A percentile compares a stretch with the other conserved stretches of the same genome.
Conservation (phyloP, 2,888 invertebrate species). For the Xanthorhoe spadicearia region DNA sequence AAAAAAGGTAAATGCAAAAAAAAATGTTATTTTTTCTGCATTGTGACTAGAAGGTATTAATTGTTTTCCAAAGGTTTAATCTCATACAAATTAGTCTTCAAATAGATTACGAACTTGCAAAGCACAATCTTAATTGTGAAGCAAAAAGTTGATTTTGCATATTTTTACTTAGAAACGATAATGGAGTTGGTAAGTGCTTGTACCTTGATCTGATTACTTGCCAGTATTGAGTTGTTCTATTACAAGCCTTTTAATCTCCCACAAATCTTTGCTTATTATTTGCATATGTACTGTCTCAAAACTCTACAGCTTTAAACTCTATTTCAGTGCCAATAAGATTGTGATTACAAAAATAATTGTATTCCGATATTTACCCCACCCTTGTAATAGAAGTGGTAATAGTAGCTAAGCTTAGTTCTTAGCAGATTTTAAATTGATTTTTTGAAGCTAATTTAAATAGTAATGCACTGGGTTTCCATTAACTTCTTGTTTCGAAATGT, state of each 20-base stretch:
- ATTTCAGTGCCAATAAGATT: not conserved
- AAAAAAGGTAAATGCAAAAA: no score
- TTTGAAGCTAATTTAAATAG: slow-evolving; percentile 28
- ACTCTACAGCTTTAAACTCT: slow-evolving; percentile 3
- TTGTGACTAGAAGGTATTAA: no score
- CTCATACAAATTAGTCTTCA: no score
- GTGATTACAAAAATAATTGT: not conserved
- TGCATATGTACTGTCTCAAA: not conserved
- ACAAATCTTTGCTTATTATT: slow-evolving; percentile 12
- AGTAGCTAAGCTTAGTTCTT: slow-evolving; percentile 49
- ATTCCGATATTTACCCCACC: not conserved
- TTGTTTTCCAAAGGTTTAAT: no score
- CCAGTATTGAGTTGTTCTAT: slow-evolving; percentile 21
- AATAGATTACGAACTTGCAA: no score
- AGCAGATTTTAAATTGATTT: slow-evolving; percentile 31
- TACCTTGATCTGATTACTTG: slow-evolving; percentile 3
- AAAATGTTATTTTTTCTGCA: no score
- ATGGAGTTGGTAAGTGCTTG: not conserved
- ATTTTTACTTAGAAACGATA: no score
- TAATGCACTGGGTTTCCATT: slow-evolving; percentile 26
- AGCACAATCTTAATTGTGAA: no score
- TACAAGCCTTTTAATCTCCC: slow-evolving; percentile 9
- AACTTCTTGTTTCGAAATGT: slow-evolving; percentile 31
- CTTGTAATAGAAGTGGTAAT: slow-evolving; percentile 23
- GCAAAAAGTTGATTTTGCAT: no score